Percentiles rank a stretch among this genome's conserved stretches.
Conservation (phyloP, 2,113 vertebrate species). For the Vidua macroura region DNA sequence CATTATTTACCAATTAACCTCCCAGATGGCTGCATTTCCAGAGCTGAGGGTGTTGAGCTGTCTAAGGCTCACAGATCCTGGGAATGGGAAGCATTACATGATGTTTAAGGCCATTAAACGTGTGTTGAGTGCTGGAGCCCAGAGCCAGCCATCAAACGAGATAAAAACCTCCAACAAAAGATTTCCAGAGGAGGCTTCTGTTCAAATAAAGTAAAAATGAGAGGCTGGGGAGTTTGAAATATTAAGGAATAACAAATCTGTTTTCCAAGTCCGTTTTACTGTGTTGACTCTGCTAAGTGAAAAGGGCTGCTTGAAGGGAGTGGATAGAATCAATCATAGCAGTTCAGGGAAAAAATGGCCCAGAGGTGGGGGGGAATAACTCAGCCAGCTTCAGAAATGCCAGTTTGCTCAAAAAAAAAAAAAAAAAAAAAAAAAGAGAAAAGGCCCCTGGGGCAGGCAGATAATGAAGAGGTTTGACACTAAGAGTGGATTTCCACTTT, state of each 20-base stretch:
- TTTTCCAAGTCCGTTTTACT: neutral
- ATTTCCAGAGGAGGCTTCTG: neutral
- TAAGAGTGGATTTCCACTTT: neutral
- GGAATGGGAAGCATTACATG: neutral
- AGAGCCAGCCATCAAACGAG: neutral
- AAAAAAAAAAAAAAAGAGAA: neutral
- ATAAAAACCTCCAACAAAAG: neutral
- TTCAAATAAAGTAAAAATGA: neutral
- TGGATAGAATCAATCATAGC: neutral
- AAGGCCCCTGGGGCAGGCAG: neutral
- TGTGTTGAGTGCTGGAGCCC: neutral
- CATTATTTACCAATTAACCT: neutral
- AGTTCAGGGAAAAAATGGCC: neutral
- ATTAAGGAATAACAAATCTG: conserved; percentile 1
- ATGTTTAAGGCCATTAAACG: neutral
- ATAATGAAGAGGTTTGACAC: neutral
- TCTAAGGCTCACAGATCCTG: neutral
- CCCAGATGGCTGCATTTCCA: neutral
- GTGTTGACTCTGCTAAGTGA: neutral
- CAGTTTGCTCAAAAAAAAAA: neutral
- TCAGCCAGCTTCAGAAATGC: neutral
- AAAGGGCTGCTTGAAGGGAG: neutral
- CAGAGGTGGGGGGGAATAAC: neutral
- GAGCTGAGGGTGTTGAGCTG: neutral
- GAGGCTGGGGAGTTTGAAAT: neutral